These are phyloP conservation scores for Probosciger aterrimus DNA, from an alignment of 2,113 vertebrate species.

Conservation along the genomic window DNA sequence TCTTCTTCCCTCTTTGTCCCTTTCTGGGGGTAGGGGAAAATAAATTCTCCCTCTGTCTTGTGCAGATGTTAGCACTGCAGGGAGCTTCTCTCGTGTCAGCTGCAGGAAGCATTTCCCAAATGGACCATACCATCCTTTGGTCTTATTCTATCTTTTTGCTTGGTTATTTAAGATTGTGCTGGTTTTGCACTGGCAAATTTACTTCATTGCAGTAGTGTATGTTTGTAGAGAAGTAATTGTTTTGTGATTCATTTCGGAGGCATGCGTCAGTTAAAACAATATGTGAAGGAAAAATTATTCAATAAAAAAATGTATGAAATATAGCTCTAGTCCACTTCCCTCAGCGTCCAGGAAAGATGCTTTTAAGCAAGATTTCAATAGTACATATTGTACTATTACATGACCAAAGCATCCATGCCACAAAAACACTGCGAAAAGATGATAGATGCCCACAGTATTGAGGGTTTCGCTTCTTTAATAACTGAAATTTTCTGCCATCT, in stretches of 20 bases:
- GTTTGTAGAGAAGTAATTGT: not conserved
- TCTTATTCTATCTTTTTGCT: not conserved
- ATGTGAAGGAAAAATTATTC: not conserved
- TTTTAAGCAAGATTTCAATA: not conserved
- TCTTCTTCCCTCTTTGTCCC: not conserved
- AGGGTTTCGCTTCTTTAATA: not conserved
- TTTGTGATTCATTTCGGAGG: not conserved
- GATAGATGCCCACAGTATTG: not conserved
- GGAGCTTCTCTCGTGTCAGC: not conserved
- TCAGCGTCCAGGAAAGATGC: not conserved
- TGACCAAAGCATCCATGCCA: not conserved
- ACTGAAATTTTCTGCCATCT: not conserved
- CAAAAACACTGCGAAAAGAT: not conserved
- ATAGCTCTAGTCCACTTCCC: not conserved
- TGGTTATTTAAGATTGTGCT: not conserved
- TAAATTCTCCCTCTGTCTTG: not conserved
- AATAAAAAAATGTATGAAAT: not conserved
- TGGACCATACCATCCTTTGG: not conserved
- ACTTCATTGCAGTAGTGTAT: not conserved
- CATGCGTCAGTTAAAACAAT: slow-evolving; percentile 1
- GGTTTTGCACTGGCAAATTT: not conserved
- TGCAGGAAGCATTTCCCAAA: not conserved
- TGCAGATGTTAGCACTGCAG: not conserved
- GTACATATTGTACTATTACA: not conserved
- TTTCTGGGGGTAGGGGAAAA: not conserved